Conservation (phyloP, 2,888 invertebrate species). For the Drosophila anomalata region DNA sequence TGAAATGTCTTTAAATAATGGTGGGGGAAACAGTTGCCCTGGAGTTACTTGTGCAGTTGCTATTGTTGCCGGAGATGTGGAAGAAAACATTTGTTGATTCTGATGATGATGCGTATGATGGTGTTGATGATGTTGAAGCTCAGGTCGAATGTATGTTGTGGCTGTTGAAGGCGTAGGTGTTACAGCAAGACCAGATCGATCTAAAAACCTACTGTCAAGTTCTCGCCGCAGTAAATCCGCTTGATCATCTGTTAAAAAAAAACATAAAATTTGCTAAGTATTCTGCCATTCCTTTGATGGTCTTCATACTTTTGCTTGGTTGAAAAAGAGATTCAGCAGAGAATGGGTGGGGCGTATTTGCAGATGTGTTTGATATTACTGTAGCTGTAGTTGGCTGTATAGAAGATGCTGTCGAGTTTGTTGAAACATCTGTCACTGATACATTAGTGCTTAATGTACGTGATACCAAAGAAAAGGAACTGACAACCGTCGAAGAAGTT, state of each 20-base stretch:
- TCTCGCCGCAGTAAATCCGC: constrained; percentile 94
- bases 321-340: constrained; percentile 95
- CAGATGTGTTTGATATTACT: constrained; percentile 69
- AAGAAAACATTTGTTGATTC: constrained; percentile 90
- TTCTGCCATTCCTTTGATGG: background rate
- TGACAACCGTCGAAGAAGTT: constrained; percentile 26
- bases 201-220: constrained; percentile 94
- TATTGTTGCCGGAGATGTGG: constrained; percentile 83
- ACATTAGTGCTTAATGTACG: constrained; percentile 52
- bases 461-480: constrained; percentile 36
- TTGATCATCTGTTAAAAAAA: constrained; percentile 85
- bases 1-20: constrained; percentile 94
- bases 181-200: constrained; percentile 89
- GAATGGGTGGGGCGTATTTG: constrained; percentile 91
- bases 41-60: constrained; percentile 86
- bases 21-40: constrained; percentile 86
- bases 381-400: constrained; percentile 41
- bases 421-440: constrained; percentile 51
- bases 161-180: constrained; percentile 82
- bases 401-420: constrained; percentile 58
- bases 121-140: constrained; percentile 97
- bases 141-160: constrained; percentile 89
- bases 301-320: constrained; percentile 87
- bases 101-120: constrained; percentile 96
- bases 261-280: background rate